These are phyloP conservation scores for Cydia fagiglandana DNA, from an alignment of 1,140 invertebrate species.

Conservation along the genomic window DNA sequence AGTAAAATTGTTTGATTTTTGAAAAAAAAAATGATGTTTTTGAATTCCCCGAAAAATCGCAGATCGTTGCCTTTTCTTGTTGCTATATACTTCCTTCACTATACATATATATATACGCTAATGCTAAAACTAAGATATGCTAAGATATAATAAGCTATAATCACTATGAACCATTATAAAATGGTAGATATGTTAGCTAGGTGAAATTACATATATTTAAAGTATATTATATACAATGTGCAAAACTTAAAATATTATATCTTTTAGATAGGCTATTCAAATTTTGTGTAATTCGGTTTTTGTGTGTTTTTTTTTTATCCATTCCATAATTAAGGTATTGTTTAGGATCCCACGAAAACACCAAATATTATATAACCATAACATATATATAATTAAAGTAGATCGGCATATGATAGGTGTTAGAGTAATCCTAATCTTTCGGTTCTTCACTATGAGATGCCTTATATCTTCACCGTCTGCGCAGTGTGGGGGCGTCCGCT, in stretches of 20 bases:
- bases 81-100: conserved; percentile 63
- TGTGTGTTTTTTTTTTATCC: conserved; percentile 46
- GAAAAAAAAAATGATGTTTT: conserved; percentile 3
- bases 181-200: conserved; percentile 60
- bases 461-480: conserved; percentile 47
- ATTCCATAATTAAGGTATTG: conserved; percentile 61
- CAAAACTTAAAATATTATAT: conserved; percentile 56
- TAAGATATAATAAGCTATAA: conserved; percentile 47
- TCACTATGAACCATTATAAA: conserved; percentile 48
- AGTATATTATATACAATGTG: conserved; percentile 69
- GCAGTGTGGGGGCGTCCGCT: not conserved
- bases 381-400: conserved; percentile 52
- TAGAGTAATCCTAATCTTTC: conserved; percentile 48
- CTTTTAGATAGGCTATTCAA: conserved; percentile 73
- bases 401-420: conserved; percentile 48
- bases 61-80: conserved; percentile 65
- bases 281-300: conserved; percentile 56
- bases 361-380: conserved; percentile 70
- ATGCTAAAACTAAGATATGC: conserved; percentile 41
- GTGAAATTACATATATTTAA: conserved; percentile 65
- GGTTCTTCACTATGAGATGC: conserved; percentile 39
- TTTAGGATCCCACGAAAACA: conserved; percentile 72
- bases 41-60: conserved; percentile 38
- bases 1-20: not conserved
- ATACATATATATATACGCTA: conserved; percentile 54